Base-by-base conservation (phyloP, 2,888 invertebrate species). In the Agriopis leucophaearia region DNA sequence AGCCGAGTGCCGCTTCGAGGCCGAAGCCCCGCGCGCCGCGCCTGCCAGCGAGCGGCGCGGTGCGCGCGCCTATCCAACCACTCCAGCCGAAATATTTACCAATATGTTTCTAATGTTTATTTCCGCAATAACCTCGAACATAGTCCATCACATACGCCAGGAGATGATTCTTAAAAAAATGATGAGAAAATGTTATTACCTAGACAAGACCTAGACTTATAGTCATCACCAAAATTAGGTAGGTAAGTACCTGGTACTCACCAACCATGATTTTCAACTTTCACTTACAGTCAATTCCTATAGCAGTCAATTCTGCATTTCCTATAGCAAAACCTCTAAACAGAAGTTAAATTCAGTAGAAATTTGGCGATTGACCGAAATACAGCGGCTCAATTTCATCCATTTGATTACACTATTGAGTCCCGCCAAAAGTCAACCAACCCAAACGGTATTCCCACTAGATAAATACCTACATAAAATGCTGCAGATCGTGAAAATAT, bases 41-140 rank as follows among this genome's bases (percentile, higher is more conserved):
- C 75, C 74, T 76, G 78, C 78, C 52, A 64, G 55, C 79, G 78
- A 64, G 55, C 79, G 78, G 80, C 79, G 78, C 74, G 80, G 80
- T 90, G 92, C 92, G 92, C 92, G 92, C 92, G 91, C 91, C 91
- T 86, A 83, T 84, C 82, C 81, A 80, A 78, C 74, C 79, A 74
- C 77, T 81, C 78, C 80, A 82, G 76, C 72, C 75, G 77, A 82
- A 78, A 80, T 80, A 82, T 78, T 81, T 80, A 81, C 81, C 81
- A 81, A 79, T 81, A 82, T 76, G 73, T 77, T 79, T 71, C 77
- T 76, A 78, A 80, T 80, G 75, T 78, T 76, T 69, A 64, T 69
- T 64, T 69, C 64, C 60, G 55, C 47, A 56, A 69, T 60, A 68
- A 55, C 50, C 45, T 56, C 47, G 38, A 57, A 40, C 38, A 55